Percentiles rank a stretch among this genome's conserved stretches.
Evolutionary conservation across 2,888 invertebrate species (phyloP).

Genomic region (Dasysyrphus tricinctus): DNA sequence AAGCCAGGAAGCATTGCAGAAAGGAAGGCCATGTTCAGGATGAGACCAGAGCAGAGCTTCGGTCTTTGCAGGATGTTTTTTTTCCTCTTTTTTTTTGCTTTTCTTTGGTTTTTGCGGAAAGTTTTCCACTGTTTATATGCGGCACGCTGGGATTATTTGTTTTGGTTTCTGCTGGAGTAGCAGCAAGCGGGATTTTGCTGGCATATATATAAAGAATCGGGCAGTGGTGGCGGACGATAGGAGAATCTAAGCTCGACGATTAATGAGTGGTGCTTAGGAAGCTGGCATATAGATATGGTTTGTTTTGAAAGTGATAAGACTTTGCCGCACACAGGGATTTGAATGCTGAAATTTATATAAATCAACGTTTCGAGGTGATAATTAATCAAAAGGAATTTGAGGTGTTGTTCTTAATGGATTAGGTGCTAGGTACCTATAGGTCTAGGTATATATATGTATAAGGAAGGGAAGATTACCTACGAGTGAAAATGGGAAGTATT

Average conservation of each 20-base stretch:
- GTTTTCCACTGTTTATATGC: constrained; percentile 51
- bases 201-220: not conserved
- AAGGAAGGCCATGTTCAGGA: constrained; percentile 53
- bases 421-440: not conserved
- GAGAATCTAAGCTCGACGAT: constrained; percentile 58
- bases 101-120: constrained; percentile 38
- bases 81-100: constrained; percentile 12
- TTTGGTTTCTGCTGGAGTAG: constrained; percentile 9
- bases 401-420: constrained; percentile 53
- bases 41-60: constrained; percentile 9
- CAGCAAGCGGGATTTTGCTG: not conserved
- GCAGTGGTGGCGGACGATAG: not conserved
- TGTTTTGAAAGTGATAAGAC: constrained; percentile 58
- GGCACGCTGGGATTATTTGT: constrained; percentile 64
- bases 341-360: constrained; percentile 57
- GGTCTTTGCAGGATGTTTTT: constrained; percentile 18
- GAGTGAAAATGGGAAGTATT: not conserved
- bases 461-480: not conserved
- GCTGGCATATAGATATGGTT: constrained; percentile 61
- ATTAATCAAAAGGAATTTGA: constrained; percentile 57
- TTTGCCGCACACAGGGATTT: constrained; percentile 33
- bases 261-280: constrained; percentile 61
- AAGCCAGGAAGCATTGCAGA: constrained; percentile 45
- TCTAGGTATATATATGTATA: no score
- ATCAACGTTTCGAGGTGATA: constrained; percentile 49